These are phyloP conservation scores for Ceratitis capitata DNA, from an alignment of 1,140 invertebrate species.

Conservation along the genomic window DNA sequence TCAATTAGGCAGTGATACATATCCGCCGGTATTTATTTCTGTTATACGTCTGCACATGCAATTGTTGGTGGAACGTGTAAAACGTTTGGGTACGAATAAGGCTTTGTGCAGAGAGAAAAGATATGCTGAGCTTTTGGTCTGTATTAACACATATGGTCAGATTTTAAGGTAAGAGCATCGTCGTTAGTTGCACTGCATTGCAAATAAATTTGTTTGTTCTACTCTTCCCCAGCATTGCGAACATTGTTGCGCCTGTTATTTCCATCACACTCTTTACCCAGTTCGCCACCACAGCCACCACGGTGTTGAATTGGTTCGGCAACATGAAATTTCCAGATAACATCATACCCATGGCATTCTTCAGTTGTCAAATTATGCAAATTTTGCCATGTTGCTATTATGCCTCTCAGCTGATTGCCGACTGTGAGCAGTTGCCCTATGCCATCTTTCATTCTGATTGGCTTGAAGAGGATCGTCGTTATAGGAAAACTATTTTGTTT, in stretches of 20 bases:
- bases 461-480: neutral
- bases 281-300: constrained; percentile 4
- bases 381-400: neutral
- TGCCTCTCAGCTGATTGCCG: neutral
- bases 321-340: neutral
- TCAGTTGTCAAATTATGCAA: neutral
- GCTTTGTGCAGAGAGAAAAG: neutral
- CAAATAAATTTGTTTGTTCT: no score
- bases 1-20: neutral
- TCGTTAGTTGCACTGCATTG: neutral
- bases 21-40: neutral
- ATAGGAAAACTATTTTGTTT: neutral
- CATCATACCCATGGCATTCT: neutral
- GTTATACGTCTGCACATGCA: neutral
- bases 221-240: neutral
- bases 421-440: neutral
- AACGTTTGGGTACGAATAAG: neutral
- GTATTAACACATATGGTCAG: neutral
- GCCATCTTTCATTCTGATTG: neutral
- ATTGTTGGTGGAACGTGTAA: neutral
- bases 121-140: neutral
- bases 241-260: neutral
- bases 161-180: neutral
- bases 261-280: neutral
- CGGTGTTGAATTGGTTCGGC: neutral